A percentile compares a stretch with the other conserved stretches of the same genome.
Evolutionary conservation across 2,888 invertebrate genomes (phyloP).

Genomic region (Drosophila meridionalis): DNA sequence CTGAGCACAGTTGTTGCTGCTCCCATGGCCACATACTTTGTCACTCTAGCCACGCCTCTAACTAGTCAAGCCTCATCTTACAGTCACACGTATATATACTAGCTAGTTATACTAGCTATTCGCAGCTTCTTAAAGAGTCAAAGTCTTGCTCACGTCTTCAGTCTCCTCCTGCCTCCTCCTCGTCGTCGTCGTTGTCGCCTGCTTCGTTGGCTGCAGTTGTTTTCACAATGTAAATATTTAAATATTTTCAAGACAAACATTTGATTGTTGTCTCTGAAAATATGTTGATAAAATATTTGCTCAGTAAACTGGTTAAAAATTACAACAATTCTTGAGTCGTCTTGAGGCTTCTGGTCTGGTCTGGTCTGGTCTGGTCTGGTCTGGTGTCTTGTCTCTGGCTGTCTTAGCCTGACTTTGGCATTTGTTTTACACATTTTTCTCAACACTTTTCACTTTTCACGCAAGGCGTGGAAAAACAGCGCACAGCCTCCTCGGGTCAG

Average conservation of each 20-base stretch:
- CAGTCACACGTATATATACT: neutral
- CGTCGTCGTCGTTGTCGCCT: neutral
- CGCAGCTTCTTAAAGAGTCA: slow-evolving; percentile 27
- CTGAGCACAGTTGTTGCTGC: neutral
- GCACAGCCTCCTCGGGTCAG: slow-evolving; percentile 43
- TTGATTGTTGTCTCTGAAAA: slow-evolving; percentile 83
- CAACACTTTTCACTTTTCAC: slow-evolving; percentile 68
- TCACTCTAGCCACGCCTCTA: neutral
- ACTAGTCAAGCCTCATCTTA: neutral
- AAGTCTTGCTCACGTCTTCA: slow-evolving; percentile 31
- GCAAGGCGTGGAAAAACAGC: slow-evolving; percentile 69
- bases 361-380: slow-evolving; percentile 13
- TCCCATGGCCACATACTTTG: slow-evolving; percentile 1
- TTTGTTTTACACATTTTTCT: slow-evolving; percentile 73
- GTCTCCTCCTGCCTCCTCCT: too few species aligned
- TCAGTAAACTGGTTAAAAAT: slow-evolving; percentile 81
- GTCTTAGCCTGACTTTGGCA: slow-evolving; percentile 65
- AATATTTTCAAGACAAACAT: slow-evolving; percentile 84
- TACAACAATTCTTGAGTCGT: slow-evolving; percentile 64
- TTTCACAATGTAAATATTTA: slow-evolving; percentile 84
- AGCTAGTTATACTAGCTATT: slow-evolving; percentile 24
- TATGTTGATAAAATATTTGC: slow-evolving; percentile 82
- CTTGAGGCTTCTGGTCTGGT: slow-evolving; percentile 4
- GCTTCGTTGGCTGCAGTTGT: slow-evolving; percentile 64
- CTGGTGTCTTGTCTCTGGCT: slow-evolving; percentile 27